Evolutionary conservation across 2,888 invertebrate genomes (phyloP).

Genomic region (Seladonia tumulorum): DNA sequence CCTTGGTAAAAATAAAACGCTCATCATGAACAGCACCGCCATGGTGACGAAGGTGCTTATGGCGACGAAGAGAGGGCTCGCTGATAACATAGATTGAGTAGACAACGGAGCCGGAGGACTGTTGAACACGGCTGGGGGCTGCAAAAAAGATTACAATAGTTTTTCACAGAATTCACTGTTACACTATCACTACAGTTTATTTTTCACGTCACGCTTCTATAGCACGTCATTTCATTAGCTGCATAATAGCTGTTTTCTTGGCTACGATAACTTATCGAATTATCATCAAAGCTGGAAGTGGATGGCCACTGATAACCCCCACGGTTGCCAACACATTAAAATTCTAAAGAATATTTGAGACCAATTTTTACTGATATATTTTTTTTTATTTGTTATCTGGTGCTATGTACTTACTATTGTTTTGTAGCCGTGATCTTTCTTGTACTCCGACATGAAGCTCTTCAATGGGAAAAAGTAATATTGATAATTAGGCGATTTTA

Average conservation of each 20-base stretch:
- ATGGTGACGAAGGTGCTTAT: constrained; percentile 86
- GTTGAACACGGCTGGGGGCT: constrained; percentile 63
- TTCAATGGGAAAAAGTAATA: constrained; percentile 86
- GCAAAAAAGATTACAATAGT: constrained; percentile 4
- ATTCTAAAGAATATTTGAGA: neutral
- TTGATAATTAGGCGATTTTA: constrained; percentile 77
- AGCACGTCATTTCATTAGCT: neutral
- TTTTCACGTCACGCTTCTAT: neutral
- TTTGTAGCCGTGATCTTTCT: constrained; percentile 68
- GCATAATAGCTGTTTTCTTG: neutral
- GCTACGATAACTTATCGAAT: neutral
- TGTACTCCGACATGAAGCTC: constrained; percentile 83
- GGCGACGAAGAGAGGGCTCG: constrained; percentile 86
- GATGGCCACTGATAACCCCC: neutral
- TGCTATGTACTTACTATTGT: constrained; percentile 63
- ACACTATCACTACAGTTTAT: neutral
- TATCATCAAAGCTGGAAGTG: neutral
- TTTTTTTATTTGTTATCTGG: neutral
- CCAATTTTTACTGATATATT: too few species aligned
- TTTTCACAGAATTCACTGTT: neutral
- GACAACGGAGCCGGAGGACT: constrained; percentile 55
- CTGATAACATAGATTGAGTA: constrained; percentile 78
- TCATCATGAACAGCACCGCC: constrained; percentile 86
- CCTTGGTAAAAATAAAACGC: constrained; percentile 85
- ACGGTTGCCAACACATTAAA: neutral